Evolutionary conservation across 2,888 invertebrate genomes (phyloP), one percentile per base, ranked within the genome.

Genomic region (Micoletzkya japonica): DNA sequence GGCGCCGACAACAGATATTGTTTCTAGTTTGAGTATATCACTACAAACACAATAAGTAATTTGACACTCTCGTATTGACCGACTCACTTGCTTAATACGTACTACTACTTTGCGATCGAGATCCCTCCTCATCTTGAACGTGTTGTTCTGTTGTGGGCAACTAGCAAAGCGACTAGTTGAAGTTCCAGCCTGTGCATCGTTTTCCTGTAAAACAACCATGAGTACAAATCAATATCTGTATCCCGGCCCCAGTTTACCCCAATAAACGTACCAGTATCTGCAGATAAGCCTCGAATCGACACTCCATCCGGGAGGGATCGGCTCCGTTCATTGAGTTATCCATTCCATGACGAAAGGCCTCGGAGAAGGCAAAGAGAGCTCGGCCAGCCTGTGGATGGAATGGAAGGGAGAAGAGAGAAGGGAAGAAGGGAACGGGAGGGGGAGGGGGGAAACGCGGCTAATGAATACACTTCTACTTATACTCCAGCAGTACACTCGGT

Each of bases 271-370:
- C 83, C 72, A 85, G 93, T 75, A 97, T 93, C 87, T 97, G 96
- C 77, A 97, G 89, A 68, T 91, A 91, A 64, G 95, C 93, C 86
- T 94, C 93, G 81, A 95, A 92, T 68, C 93, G 91, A 85, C 93
- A 93, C 86, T 92, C 91, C 69, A 75, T 63, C 32, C 73, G 36
- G 17, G 72, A 73, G 2, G 69, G 64, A 32, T 71, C 73, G 1
- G 58, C 67, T 1, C 66, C 72, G 57, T 63, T 72, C n/a, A 57
- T 49, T 34, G 70, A 50, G 14, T 71, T 70, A 28, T 73, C 91
- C 73, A 93, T 91, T 1, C 68, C 68, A 49, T 68, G 68, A 84
- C 93, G 92, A 87, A 96, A 96, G 32, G 95, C 95, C 87, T 93
- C 93, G 1, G 93, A 92, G 88, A 97, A 97, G 86, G 94, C 94